A percentile compares a stretch with the other conserved stretches of the same genome.
Evolutionary conservation across 1,140 invertebrate genomes (phyloP).

Genomic region (Drosophila azteca): DNA sequence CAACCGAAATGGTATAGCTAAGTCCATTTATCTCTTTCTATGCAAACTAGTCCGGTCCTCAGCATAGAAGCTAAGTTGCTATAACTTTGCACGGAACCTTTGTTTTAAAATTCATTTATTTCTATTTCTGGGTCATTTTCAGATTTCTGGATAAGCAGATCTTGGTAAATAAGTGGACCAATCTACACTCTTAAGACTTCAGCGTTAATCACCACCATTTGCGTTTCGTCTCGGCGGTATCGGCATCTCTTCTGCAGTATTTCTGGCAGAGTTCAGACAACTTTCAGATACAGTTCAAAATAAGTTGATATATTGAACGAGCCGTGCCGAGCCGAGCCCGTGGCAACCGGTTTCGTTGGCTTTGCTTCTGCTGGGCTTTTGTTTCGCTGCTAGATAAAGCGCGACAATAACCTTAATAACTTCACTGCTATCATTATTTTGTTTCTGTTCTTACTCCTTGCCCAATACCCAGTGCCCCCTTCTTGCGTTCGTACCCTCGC

Average conservation of each 20-base stretch:
- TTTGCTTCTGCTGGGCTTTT: neutral
- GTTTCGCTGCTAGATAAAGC: slow-evolving; percentile 18
- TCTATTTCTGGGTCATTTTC: too few relatives aligned
- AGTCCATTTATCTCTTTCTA: too few relatives aligned
- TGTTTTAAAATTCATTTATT: too few relatives aligned
- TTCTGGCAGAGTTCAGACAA: slow-evolving; percentile 26
- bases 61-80: too few relatives aligned
- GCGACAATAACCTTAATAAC: slow-evolving; percentile 9
- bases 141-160: too few relatives aligned
- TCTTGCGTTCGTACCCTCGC: too few relatives aligned
- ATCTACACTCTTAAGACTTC: too few relatives aligned
- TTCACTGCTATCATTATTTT: neutral
- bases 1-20: too few relatives aligned
- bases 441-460: neutral
- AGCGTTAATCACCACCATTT: slow-evolving; percentile 2
- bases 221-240: neutral
- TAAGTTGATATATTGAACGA: slow-evolving; percentile 12
- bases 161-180: too few relatives aligned
- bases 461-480: too few relatives aligned
- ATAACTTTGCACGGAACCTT: too few relatives aligned
- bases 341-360: slow-evolving; percentile 3
- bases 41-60: too few relatives aligned
- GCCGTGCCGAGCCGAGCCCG: neutral
- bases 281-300: slow-evolving; percentile 35
- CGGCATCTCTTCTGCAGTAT: slow-evolving; percentile 1